Evolutionary conservation across 2,797 vertebrate species (phyloP), one percentile per base, ranked within the genome.

Genomic region (Philypnodon macrostomus): DNA sequence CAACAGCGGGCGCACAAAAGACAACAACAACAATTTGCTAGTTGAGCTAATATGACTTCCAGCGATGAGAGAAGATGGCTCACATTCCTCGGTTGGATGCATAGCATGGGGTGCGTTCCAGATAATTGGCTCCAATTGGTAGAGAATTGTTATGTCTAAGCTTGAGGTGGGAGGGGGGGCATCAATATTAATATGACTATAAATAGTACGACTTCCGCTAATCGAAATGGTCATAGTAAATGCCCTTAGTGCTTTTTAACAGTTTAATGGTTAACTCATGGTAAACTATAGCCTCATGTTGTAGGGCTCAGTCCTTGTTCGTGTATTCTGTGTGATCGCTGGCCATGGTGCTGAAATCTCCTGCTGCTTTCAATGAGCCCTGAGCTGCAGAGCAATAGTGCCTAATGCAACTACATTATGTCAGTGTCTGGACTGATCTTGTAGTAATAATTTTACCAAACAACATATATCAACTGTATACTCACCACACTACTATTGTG

Each of bases 181-280:
- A 70, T 85, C 66, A 79, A 85, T 85, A 89, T 87, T 83, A 82
- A 84, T 67, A 84, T 62, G 62, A 75, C 84, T 89, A 90, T 80
- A 86, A 86, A 87, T 91, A 87, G 87, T 77, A 66, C 49, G 24
- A 45, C 53, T 50, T 75, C 30, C 34, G 55, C 66, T 80, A 75
- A 85, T 83, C 75, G 53, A 59, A 58, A 67, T 57, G 41, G 47
- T 63, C 52, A 47, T 32, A 67, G 55, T 52, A 50, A 34, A 49
- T 12, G 30, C 29, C 41, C 34, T 32, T 39, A 9, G 30, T 47
- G 23, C 23, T 56, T 47, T 58, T 49, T 15, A n/a, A 11, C 34
- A 31, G 30, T 54, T 44, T 6, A 31, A 19, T 7, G 14, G n/a
- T 7, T 15, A 16, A 9, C 1, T 14, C 37, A 17, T 30, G 27